Base-by-base conservation (phyloP, 2,113 vertebrate genomes). In the Parus major region DNA sequence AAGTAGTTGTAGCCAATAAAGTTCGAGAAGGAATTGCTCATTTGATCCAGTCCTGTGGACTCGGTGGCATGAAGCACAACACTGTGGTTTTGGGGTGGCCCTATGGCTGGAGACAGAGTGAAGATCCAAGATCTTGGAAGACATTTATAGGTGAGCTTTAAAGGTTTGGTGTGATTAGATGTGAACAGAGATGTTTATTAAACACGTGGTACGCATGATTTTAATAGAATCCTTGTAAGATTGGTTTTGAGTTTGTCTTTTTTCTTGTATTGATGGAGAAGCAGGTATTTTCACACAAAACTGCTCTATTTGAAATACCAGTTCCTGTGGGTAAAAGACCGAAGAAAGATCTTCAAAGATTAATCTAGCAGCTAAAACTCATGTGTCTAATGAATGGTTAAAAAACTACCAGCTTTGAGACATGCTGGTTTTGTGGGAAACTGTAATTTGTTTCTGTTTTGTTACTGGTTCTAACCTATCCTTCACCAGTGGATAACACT, bases 51-150 rank as follows among this genome's bases (percentile, higher is more conserved):
- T 99, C 99, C 28, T 99, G 99, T 35, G 99, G 99, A 35, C 98
- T 99, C 7, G 99, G 99, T 3, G 99, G 99, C 87, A 99, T 99
- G 99, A 99, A 99, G 88, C 99, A 99, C 83, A 99, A 99, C 95
- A 99, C 99, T 0, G 99, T 99, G 93, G 98, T 99, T 86, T 98
- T 99, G 98, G 99, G 99, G 16, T 99, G 99, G 99, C 99, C 99
- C 0, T 99, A 99, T 0, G 99, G 99, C 79, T 99, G 99, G 99
- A 98, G 99, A 68, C 99, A 99, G 97, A 99, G 99, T 35, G 99
- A 99, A 96, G 99, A 99, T 88, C 99, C 99, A 36, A 98, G 99
- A 39, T 98, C 99, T 47, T 99, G 99, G 99, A 99, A 99, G 97
- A 99, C 99, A 3, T 99, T 99, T 83, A 99, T 99, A 92, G 99